Evolutionary conservation across 2,888 invertebrate species (phyloP), one percentile per base, ranked within the genome.

Genomic region (Helleia helle): DNA sequence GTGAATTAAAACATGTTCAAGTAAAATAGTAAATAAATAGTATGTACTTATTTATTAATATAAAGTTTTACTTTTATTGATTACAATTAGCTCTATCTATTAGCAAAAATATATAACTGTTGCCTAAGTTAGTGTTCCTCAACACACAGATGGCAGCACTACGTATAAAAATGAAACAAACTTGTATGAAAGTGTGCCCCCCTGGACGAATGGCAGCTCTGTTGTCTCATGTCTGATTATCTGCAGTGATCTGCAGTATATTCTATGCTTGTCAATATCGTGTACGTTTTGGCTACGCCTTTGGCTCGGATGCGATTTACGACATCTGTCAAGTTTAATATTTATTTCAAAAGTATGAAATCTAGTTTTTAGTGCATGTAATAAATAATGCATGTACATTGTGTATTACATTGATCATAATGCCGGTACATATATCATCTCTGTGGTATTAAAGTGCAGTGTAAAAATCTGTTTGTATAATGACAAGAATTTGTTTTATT

Each of bases 251-350:
- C n/a, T 63, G 71, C 67, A 74, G 73, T 76, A 63, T 67, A 61
- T 55, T 62, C 67, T 62, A 65, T 63, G 64, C 64, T 62, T 66
- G 74, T 65, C 62, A 59, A 58, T 63, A 63, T 64, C 58, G 54
- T 58, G 59, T 71, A 70, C 68, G 71, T 69, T 67, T 45, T 59
- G 60, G 60, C 57, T 60, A 48, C 49, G 55, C 55, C 59, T 63
- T 62, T 59, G 58, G 61, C 2, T 2, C 5, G 22, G 68, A 68
- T 65, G 69, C 67, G 62, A 64, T 59, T 59, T 52, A 69, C 71
- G 69, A 72, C 70, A 73, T 68, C 75, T 77, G 77, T 76, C 75
- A 77, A 69, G 68, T 49, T 62, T 62, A 57, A 26, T 40, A 18
- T 18, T 4, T 22, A 6, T 22, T 22, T 22, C 22, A 22, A 22